phyloP scores from a whole-genome alignment of 2,888 invertebrate species.

The Ellobium chinense region DNA sequence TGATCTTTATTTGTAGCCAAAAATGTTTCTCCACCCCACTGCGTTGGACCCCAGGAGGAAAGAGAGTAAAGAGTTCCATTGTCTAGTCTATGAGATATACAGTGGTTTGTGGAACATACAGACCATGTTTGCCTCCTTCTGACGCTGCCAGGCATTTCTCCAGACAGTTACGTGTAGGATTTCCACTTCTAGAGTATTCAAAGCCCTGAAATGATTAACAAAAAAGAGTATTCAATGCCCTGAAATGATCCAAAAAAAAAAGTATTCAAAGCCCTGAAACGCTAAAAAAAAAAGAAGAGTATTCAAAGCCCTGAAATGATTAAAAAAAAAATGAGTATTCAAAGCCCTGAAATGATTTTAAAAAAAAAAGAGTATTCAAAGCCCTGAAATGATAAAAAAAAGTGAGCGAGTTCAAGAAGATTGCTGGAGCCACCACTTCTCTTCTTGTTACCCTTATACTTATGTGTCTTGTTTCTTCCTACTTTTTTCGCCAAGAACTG shows the following conservation, averaged over 20 bases:
- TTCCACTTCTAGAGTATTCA: slow-evolving; percentile 96
- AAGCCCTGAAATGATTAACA: slow-evolving; percentile 84
- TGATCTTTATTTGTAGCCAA: too few relatives aligned
- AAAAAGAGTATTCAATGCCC: neutral
- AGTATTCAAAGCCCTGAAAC: neutral
- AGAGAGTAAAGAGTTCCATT: too few relatives aligned
- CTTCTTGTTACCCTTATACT: neutral
- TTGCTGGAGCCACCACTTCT: neutral
- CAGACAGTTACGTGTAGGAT: slow-evolving; percentile 93
- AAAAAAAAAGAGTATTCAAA: slow-evolving; percentile 91
- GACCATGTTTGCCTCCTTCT: slow-evolving; percentile 91
- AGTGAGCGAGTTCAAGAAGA: neutral
- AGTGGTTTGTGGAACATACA: too few relatives aligned
- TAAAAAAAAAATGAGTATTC: neutral
- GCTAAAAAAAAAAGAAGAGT: slow-evolving; percentile 81
- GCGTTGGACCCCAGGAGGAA: too few relatives aligned
- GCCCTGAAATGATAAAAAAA: slow-evolving; percentile 82
- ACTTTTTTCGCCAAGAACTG: too few relatives aligned
- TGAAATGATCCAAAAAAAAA: too few relatives aligned
- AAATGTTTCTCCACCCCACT: too few relatives aligned
- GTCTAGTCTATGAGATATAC: too few relatives aligned
- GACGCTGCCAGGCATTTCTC: slow-evolving; percentile 94
- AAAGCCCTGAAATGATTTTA: too few relatives aligned
- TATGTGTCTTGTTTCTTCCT: too few relatives aligned
- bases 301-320: slow-evolving; percentile 88